phyloP scores from a whole-genome alignment of 2,888 invertebrate species.

The Cataglyphis rosenhaueri region DNA sequence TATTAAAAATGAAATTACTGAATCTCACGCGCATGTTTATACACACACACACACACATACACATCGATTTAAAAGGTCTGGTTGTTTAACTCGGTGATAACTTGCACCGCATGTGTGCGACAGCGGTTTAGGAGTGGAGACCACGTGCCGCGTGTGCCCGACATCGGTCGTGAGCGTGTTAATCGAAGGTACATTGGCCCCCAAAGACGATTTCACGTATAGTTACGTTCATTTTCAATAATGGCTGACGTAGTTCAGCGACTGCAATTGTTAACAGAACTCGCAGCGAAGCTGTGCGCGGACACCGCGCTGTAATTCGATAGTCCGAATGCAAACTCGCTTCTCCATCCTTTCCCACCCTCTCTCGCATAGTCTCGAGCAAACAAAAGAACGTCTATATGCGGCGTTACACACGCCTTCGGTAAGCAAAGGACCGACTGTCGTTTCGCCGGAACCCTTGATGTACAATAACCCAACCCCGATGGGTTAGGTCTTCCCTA shows the following conservation, averaged over 20 bases:
- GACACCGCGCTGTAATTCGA: constrained; percentile 79
- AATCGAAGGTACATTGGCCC: constrained; percentile 44
- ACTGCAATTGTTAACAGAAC: constrained; percentile 53
- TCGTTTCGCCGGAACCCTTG: constrained; percentile 59
- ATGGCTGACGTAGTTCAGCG: constrained; percentile 33
- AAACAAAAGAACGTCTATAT: constrained; percentile 80
- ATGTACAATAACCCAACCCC: constrained; percentile 62
- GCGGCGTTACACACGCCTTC: constrained; percentile 76
- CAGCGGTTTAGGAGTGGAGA: constrained; percentile 36
- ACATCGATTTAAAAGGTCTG: constrained; percentile 30
- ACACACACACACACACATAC: background rate
- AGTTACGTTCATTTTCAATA: constrained; percentile 47
- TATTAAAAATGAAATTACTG: background rate
- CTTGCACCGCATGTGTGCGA: constrained; percentile 29
- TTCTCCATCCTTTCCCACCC: constrained; percentile 55
- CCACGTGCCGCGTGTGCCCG: constrained; percentile 45
- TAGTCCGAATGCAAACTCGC: constrained; percentile 76
- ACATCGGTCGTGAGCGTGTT: constrained; percentile 35
- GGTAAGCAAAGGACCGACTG: constrained; percentile 76
- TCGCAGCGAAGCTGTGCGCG: constrained; percentile 59
- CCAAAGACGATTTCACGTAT: constrained; percentile 49
- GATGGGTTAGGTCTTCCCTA: constrained; percentile 57
- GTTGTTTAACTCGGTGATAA: constrained; percentile 34
- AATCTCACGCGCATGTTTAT: no score
- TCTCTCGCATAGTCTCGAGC: constrained; percentile 69